Percentiles rank a stretch among this genome's conserved stretches.
These are phyloP conservation scores for Trochalopteron elliotii DNA, from an alignment of 2,113 vertebrate genomes.

Conservation along the genomic window DNA sequence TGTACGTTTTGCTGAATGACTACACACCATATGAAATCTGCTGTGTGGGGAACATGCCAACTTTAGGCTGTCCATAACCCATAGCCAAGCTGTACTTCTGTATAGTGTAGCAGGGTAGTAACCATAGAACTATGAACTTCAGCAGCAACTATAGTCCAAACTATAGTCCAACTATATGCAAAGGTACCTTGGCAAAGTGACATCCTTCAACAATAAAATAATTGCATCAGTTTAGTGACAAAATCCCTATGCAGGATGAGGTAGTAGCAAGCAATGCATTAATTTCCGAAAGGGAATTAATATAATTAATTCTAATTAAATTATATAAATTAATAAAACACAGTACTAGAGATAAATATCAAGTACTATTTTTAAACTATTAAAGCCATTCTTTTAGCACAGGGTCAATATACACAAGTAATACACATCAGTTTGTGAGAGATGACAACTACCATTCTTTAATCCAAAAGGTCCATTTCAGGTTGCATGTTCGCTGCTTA, in stretches of 20 bases:
- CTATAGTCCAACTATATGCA: neutral
- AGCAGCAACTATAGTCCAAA: neutral
- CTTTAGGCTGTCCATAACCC: neutral
- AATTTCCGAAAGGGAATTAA: neutral
- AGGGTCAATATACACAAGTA: neutral
- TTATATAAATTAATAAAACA: neutral
- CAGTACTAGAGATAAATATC: neutral
- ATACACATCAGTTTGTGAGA: neutral
- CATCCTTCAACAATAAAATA: neutral
- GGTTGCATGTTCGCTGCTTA: neutral
- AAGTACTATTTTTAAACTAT: neutral
- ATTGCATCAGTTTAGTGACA: neutral
- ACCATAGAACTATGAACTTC: neutral
- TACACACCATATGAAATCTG: neutral
- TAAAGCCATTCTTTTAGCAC: neutral
- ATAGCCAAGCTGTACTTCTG: neutral
- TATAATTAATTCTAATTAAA: neutral
- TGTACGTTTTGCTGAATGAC: neutral
- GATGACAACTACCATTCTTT: neutral
- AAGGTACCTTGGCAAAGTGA: neutral
- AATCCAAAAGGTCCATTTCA: neutral
- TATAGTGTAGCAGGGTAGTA: neutral
- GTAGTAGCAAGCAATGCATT: neutral
- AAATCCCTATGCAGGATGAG: neutral
- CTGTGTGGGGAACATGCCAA: neutral